phyloP scores from a whole-genome alignment of 2,113 vertebrate species.

The Halichoerus grypus region DNA sequence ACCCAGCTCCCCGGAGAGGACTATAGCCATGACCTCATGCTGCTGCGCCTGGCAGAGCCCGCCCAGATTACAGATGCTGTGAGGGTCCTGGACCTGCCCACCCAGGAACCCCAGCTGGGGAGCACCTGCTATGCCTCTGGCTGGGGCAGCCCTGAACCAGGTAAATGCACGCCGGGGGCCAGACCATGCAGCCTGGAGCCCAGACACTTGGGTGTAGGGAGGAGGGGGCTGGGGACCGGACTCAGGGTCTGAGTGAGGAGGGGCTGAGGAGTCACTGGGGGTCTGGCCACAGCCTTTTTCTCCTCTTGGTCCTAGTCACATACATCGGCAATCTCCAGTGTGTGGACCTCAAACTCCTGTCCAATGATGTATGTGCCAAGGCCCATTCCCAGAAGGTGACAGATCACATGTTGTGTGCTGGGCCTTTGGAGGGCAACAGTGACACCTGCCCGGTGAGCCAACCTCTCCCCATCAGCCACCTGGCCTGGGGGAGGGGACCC shows the following conservation, averaged over 20 bases:
- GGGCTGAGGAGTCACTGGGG: neutral
- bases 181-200: rapidly evolving
- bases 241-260: neutral
- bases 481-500: neutral
- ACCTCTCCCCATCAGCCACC: neutral
- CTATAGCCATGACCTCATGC: conserved; percentile 75
- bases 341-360: conserved; percentile 85
- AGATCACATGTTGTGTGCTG: conserved; percentile 88
- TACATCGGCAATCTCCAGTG: neutral
- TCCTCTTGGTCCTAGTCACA: neutral
- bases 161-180: rapidly evolving
- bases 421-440: conserved; percentile 87
- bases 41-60: neutral
- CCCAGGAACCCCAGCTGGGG: rapidly evolving
- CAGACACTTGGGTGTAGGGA: neutral
- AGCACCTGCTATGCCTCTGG: conserved; percentile 42
- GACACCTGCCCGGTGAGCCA: conserved; percentile 88
- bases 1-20: rapidly evolving
- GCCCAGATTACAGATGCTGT: rapidly evolving
- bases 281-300: neutral
- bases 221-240: neutral
- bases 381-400: conserved; percentile 86
- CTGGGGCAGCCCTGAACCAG: conserved; percentile 24
- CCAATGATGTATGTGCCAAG: conserved; percentile 71
- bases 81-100: neutral